Percentiles rank a stretch among this genome's conserved stretches.
Evolutionary conservation across 2,113 vertebrate genomes (phyloP).

Genomic region (Menura novaehollandiae): DNA sequence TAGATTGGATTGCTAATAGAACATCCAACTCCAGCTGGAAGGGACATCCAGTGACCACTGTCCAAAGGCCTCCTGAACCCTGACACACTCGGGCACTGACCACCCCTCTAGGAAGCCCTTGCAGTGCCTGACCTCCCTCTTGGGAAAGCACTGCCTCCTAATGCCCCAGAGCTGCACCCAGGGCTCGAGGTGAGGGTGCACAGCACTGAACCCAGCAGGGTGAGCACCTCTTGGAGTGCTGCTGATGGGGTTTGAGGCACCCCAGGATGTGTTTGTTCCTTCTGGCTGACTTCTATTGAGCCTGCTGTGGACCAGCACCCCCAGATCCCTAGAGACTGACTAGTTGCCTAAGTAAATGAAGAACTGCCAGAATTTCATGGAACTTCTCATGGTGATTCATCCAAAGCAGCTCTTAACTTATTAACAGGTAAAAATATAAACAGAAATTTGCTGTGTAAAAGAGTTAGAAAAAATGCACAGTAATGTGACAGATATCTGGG

Average conservation of each 20-base stretch:
- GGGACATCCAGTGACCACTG: neutral
- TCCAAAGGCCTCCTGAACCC: neutral
- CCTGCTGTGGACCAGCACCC: neutral
- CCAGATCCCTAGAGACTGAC: neutral
- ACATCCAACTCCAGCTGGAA: neutral
- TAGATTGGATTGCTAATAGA: neutral
- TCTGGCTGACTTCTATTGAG: neutral
- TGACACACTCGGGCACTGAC: neutral
- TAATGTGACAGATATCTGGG: neutral
- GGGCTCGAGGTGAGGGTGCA: neutral
- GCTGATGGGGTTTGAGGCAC: neutral
- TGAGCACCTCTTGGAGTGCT: neutral
- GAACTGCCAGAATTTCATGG: neutral
- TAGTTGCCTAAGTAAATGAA: neutral
- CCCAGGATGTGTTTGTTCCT: neutral
- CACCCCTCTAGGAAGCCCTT: too few relatives aligned
- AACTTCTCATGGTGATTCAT: neutral
- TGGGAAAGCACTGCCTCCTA: neutral
- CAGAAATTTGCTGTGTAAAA: neutral
- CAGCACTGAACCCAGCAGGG: neutral
- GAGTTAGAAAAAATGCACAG: neutral
- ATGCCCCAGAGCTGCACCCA: neutral
- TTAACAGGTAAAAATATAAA: neutral
- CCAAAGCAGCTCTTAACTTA: neutral
- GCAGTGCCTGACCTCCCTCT: neutral